These are phyloP conservation scores for Bombus fervidus DNA, from an alignment of 1,140 invertebrate species.

Conservation along the genomic window DNA sequence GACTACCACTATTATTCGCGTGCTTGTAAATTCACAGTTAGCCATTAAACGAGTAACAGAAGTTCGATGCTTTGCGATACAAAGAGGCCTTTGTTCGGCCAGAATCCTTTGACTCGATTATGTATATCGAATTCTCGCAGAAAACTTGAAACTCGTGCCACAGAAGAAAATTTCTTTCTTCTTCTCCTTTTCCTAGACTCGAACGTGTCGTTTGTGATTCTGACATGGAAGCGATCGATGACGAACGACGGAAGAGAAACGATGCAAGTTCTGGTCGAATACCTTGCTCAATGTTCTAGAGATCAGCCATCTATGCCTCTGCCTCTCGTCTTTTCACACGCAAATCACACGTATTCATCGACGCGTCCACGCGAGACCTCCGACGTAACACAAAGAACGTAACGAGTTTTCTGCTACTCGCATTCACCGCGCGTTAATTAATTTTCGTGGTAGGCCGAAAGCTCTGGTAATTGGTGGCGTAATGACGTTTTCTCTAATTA, in stretches of 20 bases:
- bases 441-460: conserved; percentile 56
- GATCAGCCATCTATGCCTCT: background rate
- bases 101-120: background rate
- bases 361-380: background rate
- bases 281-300: background rate
- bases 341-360: background rate
- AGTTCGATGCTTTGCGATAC: conserved; percentile 20
- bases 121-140: background rate
- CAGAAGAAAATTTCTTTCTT: background rate
- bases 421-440: conserved; percentile 52
- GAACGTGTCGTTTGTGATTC: conserved; percentile 2
- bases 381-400: conserved; percentile 10
- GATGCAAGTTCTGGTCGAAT: background rate
- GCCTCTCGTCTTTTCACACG: background rate
- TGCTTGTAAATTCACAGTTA: conserved; percentile 40
- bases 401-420: conserved; percentile 32
- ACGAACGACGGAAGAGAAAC: background rate
- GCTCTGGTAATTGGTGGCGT: conserved; percentile 58
- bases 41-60: conserved; percentile 44
- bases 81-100: conserved; percentile 9
- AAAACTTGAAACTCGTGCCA: background rate
- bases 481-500: conserved; percentile 66
- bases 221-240: background rate
- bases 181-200: background rate
- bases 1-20: conserved; percentile 20